Conservation (phyloP, 2,113 vertebrate genomes). For the Irena cyanogastra region DNA sequence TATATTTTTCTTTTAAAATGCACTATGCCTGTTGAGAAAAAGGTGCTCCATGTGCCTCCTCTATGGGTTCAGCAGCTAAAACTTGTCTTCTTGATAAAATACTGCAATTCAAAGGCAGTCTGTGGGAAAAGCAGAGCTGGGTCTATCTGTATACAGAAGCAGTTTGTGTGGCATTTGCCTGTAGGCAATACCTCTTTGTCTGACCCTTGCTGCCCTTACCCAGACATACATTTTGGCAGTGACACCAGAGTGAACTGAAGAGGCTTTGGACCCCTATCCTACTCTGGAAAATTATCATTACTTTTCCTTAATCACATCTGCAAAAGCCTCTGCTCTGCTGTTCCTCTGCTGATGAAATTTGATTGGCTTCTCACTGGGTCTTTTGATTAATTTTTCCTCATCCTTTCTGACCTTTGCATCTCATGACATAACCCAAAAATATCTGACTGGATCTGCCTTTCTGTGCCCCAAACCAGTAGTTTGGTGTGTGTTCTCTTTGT, state of each 20-base stretch:
- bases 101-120: background rate
- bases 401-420: background rate
- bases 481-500: background rate
- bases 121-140: background rate
- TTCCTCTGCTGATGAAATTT: background rate
- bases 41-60: accelerated
- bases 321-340: background rate
- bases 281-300: background rate
- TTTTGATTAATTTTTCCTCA: background rate
- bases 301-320: background rate
- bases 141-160: background rate
- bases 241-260: background rate
- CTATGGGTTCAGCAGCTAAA: background rate
- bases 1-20: background rate
- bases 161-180: background rate
- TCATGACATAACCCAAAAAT: background rate
- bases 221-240: background rate
- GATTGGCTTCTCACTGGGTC: background rate
- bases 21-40: background rate
- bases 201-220: background rate
- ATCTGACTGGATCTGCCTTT: background rate
- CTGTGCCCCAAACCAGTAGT: background rate
- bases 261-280: background rate
- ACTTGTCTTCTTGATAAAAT: background rate
- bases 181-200: background rate